A percentile compares a stretch with the other conserved stretches of the same genome.
Evolutionary conservation across 2,888 invertebrate genomes (phyloP).

Genomic region (Phlogophora meticulosa): DNA sequence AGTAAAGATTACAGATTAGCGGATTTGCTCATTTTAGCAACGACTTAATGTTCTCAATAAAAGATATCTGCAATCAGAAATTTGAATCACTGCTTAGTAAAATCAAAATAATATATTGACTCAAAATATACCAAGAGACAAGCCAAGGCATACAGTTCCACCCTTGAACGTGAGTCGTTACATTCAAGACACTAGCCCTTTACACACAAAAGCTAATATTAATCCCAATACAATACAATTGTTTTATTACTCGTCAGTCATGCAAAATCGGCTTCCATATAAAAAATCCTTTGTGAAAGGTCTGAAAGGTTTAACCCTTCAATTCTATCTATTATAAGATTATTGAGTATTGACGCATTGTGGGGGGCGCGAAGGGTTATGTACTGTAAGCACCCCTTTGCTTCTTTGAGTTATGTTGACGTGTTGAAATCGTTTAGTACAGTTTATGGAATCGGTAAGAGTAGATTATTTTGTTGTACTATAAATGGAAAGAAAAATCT

Average conservation of each 20-base stretch:
- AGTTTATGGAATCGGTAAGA: slow-evolving; percentile 24
- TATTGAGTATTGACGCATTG: slow-evolving; percentile 90
- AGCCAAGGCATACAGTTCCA: not conserved
- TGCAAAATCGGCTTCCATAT: slow-evolving; percentile 76
- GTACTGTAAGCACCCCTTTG: slow-evolving; percentile 72
- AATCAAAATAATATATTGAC: slow-evolving; percentile 2
- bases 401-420: slow-evolving; percentile 53
- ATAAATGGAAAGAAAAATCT: not conserved
- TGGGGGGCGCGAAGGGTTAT: slow-evolving; percentile 87
- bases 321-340: slow-evolving; percentile 85
- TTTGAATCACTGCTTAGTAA: not conserved
- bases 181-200: slow-evolving; percentile 21
- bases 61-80: not conserved
- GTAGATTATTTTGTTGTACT: slow-evolving; percentile 18
- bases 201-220: slow-evolving; percentile 49
- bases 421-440: slow-evolving; percentile 54
- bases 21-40: too few relatives aligned
- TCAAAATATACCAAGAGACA: slow-evolving; percentile 8
- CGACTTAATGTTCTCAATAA: not conserved
- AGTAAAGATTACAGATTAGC: too few relatives aligned
- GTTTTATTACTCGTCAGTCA: slow-evolving; percentile 74
- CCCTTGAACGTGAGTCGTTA: slow-evolving; percentile 14
- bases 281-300: slow-evolving; percentile 60
- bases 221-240: slow-evolving; percentile 63
- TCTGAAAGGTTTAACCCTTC: slow-evolving; percentile 72